Percentiles rank a stretch among this genome's conserved stretches.
Evolutionary conservation across 2,797 vertebrate genomes (phyloP).

Genomic region (Crocidura indochinensis): DNA sequence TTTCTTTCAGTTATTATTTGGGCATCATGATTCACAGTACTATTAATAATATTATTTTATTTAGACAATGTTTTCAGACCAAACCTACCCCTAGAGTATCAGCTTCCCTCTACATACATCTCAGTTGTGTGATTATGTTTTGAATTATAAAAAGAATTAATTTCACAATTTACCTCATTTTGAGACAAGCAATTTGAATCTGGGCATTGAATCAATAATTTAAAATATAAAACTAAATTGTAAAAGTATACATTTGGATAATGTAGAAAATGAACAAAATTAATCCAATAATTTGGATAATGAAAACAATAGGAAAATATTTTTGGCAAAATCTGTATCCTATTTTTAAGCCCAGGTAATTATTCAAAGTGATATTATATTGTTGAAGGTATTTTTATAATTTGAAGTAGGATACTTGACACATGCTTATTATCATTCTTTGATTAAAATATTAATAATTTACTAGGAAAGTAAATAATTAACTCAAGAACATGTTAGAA

Average conservation of each 20-base stretch:
- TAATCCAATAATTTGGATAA: no score
- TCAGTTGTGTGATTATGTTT: no score
- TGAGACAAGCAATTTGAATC: slow-evolving; percentile 8
- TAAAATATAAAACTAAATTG: neutral
- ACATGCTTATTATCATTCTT: neutral
- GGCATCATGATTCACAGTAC: no score
- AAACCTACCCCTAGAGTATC: no score
- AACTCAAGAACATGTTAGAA: neutral
- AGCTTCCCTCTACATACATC: no score
- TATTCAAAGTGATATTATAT: neutral
- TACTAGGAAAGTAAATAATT: neutral
- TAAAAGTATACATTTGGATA: neutral
- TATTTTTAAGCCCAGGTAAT: neutral
- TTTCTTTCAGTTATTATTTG: neutral
- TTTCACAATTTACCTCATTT: neutral
- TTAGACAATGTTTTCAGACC: no score
- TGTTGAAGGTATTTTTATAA: neutral
- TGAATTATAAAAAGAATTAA: neutral
- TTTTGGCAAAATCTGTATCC: neutral
- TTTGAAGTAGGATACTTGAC: neutral
- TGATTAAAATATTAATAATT: slow-evolving; percentile 17
- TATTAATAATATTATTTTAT: no score
- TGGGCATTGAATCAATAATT: neutral
- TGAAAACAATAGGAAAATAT: neutral
- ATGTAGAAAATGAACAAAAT: neutral